phyloP scores from a whole-genome alignment of 2,113 vertebrate species.

The Leucopsar rothschildi region DNA sequence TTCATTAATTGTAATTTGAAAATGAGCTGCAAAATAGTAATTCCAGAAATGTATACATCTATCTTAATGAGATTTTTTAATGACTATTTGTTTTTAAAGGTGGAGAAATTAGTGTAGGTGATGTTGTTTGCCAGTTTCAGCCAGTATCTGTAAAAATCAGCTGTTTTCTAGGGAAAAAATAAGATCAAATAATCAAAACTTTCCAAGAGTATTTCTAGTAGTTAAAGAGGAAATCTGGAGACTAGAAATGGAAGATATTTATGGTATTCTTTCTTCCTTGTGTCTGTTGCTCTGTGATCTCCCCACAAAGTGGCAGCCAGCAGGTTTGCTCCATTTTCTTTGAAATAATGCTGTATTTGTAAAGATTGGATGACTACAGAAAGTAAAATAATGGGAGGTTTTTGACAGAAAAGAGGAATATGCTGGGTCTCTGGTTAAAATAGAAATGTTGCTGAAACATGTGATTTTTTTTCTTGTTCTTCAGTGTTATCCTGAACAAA shows the following conservation, averaged over 20 bases:
- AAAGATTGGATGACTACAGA: background rate
- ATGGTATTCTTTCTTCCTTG: background rate
- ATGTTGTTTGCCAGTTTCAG: background rate
- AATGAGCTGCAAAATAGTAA: background rate
- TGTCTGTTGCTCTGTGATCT: background rate
- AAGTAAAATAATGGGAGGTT: background rate
- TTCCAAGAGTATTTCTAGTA: background rate
- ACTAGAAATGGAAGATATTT: background rate
- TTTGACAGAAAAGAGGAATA: background rate
- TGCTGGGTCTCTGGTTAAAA: background rate
- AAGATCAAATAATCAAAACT: background rate
- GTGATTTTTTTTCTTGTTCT: background rate
- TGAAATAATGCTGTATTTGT: background rate
- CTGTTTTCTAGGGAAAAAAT: background rate
- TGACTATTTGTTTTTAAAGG: background rate
- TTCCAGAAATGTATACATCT: background rate
- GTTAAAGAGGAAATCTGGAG: background rate
- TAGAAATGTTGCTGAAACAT: background rate
- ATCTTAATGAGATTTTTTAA: background rate
- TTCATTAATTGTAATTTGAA: background rate
- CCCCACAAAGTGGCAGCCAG: background rate
- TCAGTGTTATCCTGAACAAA: background rate
- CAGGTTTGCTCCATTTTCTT: background rate
- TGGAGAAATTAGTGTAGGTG: background rate
- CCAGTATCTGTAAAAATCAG: background rate